phyloP scores from a whole-genome alignment of 2,113 vertebrate species.

The Peromyscus polionotus region DNA sequence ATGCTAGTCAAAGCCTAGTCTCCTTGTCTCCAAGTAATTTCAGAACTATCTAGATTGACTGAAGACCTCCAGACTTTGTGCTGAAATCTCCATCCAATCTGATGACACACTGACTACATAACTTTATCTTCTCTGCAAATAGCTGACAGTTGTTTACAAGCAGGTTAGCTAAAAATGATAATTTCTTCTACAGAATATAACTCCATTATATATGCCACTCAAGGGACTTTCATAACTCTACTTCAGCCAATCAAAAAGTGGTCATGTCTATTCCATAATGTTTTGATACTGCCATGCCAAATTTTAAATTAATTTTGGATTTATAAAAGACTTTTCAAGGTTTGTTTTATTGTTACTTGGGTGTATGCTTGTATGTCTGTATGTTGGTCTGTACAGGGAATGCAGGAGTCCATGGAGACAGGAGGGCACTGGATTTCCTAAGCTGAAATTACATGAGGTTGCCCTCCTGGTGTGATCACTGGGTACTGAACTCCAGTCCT shows the following conservation, averaged over 20 bases:
- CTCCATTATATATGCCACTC: neutral
- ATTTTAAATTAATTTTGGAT: neutral
- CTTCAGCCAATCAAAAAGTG: neutral
- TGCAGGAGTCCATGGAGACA: neutral
- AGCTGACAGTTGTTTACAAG: neutral
- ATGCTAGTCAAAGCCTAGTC: neutral
- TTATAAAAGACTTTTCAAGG: neutral
- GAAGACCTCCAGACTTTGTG: neutral
- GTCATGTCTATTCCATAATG: neutral
- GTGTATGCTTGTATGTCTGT: neutral
- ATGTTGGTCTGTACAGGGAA: neutral
- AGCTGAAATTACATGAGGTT: neutral
- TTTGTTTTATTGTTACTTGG: neutral
- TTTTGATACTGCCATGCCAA: neutral
- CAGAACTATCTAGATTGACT: neutral
- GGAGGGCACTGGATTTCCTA: neutral
- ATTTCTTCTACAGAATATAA: neutral
- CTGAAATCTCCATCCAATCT: neutral
- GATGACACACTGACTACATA: neutral
- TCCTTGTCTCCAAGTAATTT: neutral
- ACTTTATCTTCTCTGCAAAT: neutral
- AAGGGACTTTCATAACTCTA: neutral
- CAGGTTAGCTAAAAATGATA: neutral
- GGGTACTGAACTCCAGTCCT: neutral
- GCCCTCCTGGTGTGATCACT: neutral